These are phyloP conservation scores for Lethenteron reissneri DNA, from an alignment of 2,113 vertebrate species.

Conservation along the genomic window DNA sequence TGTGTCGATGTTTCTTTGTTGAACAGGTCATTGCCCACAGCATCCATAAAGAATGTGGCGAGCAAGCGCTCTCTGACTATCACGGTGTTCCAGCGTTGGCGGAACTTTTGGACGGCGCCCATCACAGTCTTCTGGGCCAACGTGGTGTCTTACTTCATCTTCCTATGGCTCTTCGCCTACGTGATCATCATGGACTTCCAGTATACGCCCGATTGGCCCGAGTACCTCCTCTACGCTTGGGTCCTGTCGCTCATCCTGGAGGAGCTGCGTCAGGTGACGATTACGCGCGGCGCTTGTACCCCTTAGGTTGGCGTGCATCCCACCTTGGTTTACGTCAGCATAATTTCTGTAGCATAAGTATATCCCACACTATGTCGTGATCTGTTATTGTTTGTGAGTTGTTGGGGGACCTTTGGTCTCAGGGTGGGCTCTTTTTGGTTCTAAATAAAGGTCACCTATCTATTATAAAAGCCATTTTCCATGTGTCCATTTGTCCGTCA, in stretches of 20 bases:
- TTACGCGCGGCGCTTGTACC: too few species aligned
- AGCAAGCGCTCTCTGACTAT: too few species aligned
- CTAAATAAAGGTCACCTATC: too few species aligned
- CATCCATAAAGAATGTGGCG: too few species aligned
- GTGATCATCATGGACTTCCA: conserved; percentile 83
- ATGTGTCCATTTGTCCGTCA: too few species aligned
- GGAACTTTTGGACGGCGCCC: conserved; percentile 36
- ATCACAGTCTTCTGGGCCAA: conserved; percentile 72
- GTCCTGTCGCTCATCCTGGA: conserved; percentile 59
- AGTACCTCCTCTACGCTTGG: conserved; percentile 63
- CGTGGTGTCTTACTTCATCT: conserved; percentile 59
- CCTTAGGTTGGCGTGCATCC: too few species aligned
- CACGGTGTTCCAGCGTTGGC: conserved; percentile 13
- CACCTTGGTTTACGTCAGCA: too few species aligned
- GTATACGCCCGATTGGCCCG: conserved; percentile 29
- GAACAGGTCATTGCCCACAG: too few species aligned
- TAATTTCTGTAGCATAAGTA: background rate
- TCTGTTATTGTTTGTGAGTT: background rate
- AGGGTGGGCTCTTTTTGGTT: too few species aligned
- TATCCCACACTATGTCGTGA: background rate
- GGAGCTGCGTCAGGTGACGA: conserved; percentile 56
- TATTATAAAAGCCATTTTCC: too few species aligned
- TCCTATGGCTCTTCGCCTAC: conserved; percentile 63
- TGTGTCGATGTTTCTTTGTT: background rate
- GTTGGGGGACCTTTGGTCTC: too few species aligned